Evolutionary conservation across 2,888 invertebrate species (phyloP), one percentile per base, ranked within the genome.

Genomic region (Fragum fragum): DNA sequence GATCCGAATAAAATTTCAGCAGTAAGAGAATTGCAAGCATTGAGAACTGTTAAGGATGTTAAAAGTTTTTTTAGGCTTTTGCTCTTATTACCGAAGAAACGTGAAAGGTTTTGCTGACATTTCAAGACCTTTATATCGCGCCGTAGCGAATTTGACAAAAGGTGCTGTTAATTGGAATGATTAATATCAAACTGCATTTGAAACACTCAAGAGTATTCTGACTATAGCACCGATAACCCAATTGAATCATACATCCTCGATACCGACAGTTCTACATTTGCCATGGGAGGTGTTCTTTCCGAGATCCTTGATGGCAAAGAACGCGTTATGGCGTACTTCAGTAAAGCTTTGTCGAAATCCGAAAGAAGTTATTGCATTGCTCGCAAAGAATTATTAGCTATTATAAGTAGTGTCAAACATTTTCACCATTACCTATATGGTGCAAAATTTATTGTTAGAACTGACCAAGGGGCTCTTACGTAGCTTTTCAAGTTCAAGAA

Each of bases 401-500:
- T 77, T 9, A 68, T 79, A 11, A 73, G 28, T 59, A 16, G 55
- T 7, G 39, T 75, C 0, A 82, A 79, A 73, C 53, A 69, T 36
- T 81, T 74, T 53, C 73, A 79, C 36, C 70, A 77, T 29, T 74
- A 78, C 71, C 1, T 77, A 1, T 72, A 66, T 39, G 81, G 77
- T 16, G 63, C 71, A 53, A 70, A 59, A 23, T 36, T 83, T 16
- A 53, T 69, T 0, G 26, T 80, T 7, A 72, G 83, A 29, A 77
- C 36, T 61, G 77, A 83, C 55, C 83, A 83, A 47, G 63, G 68
- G 18, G 57, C 57, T 52, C 66, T 83, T 21, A 68, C 47, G 52
- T 80, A 80, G 75, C 42, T 80, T 1, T 21, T 76, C 14, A 76
- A 80, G 72, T 83, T 83, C 47, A 83, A 80, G 53, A 78, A 77